Conservation (phyloP, 2,797 vertebrate species). For the Hozukius guyotensis region DNA sequence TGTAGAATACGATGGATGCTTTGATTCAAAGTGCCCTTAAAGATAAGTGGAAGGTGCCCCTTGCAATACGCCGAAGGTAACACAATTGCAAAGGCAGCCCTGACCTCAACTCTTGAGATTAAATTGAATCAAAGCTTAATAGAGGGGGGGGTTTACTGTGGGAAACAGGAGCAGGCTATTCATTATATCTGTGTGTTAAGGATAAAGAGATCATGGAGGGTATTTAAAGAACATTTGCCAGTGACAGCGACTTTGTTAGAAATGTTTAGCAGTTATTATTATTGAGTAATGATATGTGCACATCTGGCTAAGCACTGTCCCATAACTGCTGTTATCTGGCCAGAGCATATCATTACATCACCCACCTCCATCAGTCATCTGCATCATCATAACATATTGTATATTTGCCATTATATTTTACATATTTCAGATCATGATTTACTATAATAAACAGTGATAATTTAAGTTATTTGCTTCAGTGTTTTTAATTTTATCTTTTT, state of each 20-base stretch:
- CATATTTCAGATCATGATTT: background rate
- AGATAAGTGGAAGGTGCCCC: background rate
- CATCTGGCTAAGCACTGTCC: constrained; percentile 47
- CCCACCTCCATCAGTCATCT: background rate
- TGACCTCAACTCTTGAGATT: background rate
- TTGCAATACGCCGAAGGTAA: background rate
- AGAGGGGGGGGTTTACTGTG: background rate
- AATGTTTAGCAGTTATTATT: background rate
- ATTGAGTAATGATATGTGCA: constrained; percentile 20
- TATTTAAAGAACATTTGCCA: constrained; percentile 1
- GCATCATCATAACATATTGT: background rate
- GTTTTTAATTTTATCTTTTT: too few relatives aligned
- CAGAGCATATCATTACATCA: background rate
- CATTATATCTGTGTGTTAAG: background rate
- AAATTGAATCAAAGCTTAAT: background rate
- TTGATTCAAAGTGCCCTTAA: constrained; percentile 40
- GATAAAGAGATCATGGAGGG: background rate
- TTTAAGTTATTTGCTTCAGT: background rate
- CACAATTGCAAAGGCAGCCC: background rate
- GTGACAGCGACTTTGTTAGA: background rate
- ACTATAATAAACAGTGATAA: background rate
- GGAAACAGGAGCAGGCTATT: background rate
- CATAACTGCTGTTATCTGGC: constrained; percentile 38
- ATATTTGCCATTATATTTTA: background rate
- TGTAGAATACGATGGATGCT: constrained; percentile 38